Evolutionary conservation across 2,888 invertebrate species (phyloP).

Genomic region (Acronicta psi): DNA sequence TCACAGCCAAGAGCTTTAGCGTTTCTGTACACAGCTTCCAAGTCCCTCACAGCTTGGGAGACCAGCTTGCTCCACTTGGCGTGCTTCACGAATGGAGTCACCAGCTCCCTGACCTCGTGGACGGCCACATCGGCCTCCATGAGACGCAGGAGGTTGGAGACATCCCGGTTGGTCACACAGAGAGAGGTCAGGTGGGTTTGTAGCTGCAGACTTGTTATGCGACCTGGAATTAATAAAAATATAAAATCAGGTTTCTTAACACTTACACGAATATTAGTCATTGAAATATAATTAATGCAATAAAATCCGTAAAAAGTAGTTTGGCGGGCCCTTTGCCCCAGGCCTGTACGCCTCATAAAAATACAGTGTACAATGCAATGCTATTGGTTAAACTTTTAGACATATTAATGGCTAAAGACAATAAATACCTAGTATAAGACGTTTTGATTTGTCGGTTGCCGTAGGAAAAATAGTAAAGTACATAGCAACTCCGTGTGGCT

Average conservation of each 20-base stretch:
- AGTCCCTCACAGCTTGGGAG: conserved; percentile 92
- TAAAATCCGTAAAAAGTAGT: too few species aligned
- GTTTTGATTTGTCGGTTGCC: too few species aligned
- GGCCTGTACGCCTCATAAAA: too few species aligned
- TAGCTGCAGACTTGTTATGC: conserved; percentile 91
- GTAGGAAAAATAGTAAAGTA: not conserved
- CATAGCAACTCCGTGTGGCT: not conserved
- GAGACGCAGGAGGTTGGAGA: conserved; percentile 90
- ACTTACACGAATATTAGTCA: too few species aligned
- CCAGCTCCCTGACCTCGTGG: conserved; percentile 89
- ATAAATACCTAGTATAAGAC: too few species aligned
- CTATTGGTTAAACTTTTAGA: too few species aligned
- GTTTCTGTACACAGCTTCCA: conserved; percentile 92
- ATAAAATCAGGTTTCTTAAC: too few species aligned
- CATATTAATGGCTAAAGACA: too few species aligned
- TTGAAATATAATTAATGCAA: too few species aligned
- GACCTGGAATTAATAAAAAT: conserved; percentile 57
- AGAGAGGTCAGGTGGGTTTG: conserved; percentile 91
- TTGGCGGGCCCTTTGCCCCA: too few species aligned
- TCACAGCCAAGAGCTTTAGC: conserved; percentile 93
- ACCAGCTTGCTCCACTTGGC: conserved; percentile 91
- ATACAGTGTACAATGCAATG: too few species aligned
- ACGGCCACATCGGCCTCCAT: conserved; percentile 90
- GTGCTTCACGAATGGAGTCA: conserved; percentile 91
- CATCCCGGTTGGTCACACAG: conserved; percentile 91